These are phyloP conservation scores for Lycorma delicatula DNA, from an alignment of 1,140 invertebrate genomes.

Conservation along the genomic window DNA sequence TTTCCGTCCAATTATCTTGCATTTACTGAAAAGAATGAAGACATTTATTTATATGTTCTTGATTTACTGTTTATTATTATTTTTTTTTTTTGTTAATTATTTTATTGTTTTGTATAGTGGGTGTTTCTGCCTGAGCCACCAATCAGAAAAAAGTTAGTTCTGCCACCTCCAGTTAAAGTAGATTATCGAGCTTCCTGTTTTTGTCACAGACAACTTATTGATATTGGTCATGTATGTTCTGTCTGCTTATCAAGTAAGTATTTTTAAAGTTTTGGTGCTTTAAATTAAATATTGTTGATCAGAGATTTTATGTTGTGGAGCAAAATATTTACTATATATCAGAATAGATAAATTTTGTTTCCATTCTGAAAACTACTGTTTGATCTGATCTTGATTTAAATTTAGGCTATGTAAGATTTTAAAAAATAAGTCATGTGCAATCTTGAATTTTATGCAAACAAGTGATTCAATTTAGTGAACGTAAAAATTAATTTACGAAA, in stretches of 20 bases:
- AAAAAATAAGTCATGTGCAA: too few species aligned
- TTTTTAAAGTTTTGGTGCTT: constrained; percentile 12
- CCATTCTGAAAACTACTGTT: too few species aligned
- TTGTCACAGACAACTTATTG: constrained; percentile 92
- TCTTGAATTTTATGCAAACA: too few species aligned
- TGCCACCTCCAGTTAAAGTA: constrained; percentile 83
- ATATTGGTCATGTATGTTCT: constrained; percentile 95
- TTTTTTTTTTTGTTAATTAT: too few species aligned
- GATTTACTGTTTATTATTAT: too few species aligned
- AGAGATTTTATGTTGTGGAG: constrained; percentile 3
- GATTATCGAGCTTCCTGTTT: constrained; percentile 96
- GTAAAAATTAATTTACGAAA: too few species aligned
- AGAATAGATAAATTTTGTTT: constrained; percentile 28
- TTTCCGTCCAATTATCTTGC: too few species aligned
- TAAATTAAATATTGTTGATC: constrained; percentile 19
- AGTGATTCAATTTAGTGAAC: too few species aligned
- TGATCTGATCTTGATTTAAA: too few species aligned
- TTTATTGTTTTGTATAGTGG: constrained; percentile 55
- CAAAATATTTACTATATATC: constrained; percentile 15
- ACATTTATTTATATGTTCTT: too few species aligned
- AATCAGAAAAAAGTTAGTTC: constrained; percentile 69
- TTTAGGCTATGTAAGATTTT: too few species aligned
- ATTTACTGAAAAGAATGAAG: too few species aligned
- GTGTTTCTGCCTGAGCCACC: constrained; percentile 81
- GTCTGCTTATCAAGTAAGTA: constrained; percentile 88